Evolutionary conservation across 2,113 vertebrate genomes (phyloP).

Genomic region (Varanus komodoensis): DNA sequence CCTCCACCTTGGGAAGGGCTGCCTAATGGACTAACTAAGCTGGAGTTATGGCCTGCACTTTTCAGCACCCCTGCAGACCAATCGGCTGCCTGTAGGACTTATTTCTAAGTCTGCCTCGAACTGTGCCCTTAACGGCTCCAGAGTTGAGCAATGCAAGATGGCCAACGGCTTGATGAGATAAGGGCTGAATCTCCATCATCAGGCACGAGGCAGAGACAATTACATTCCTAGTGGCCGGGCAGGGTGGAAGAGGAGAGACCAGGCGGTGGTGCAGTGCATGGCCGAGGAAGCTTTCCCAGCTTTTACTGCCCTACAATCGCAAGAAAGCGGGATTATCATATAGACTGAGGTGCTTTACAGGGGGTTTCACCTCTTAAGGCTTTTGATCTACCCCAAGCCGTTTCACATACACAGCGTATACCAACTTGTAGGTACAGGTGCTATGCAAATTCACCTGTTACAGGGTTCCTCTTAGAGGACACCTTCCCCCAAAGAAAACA

Average conservation of each 20-base stretch:
- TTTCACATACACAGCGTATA: neutral
- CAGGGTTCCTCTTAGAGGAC: neutral
- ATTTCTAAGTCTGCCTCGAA: no score
- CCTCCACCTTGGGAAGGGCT: no score
- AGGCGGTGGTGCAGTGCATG: neutral
- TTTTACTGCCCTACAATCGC: neutral
- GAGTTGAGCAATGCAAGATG: neutral
- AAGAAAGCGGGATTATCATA: neutral
- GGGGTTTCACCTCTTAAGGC: neutral
- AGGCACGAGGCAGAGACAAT: neutral
- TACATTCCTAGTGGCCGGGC: neutral
- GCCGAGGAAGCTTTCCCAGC: neutral
- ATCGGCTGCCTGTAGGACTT: no score
- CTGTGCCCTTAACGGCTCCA: no score
- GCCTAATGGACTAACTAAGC: neutral
- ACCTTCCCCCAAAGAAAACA: no score
- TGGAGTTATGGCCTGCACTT: neutral
- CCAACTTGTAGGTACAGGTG: neutral
- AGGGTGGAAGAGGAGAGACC: no score
- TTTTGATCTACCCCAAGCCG: neutral
- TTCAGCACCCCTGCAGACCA: no score
- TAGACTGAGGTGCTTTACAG: neutral
- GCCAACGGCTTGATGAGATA: neutral
- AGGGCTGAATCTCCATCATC: neutral
- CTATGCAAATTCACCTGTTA: neutral